phyloP scores from a whole-genome alignment of 2,888 invertebrate species.

The Bunonema sp. region DNA sequence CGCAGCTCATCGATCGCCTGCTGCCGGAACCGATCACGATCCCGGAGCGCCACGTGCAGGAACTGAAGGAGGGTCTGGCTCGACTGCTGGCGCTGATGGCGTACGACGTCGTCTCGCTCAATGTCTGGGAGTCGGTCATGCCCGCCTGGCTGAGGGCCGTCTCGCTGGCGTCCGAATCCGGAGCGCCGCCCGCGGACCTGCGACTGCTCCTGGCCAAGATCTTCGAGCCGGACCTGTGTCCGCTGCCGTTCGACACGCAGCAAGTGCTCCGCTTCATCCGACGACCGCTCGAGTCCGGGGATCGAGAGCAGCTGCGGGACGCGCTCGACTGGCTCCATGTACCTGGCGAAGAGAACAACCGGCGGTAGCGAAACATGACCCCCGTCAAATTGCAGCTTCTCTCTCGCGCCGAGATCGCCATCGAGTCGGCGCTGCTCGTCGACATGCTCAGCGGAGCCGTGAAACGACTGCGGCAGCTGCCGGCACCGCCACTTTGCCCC shows the following conservation, averaged over 20 bases:
- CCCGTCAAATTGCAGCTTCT: conserved; percentile 44
- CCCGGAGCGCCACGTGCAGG: no score
- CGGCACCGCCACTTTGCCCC: no score
- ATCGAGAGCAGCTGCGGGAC: conserved; percentile 48
- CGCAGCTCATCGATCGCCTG: background rate
- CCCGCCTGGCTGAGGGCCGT: conserved; percentile 98
- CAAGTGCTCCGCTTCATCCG: conserved; percentile 85
- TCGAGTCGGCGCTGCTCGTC: conserved; percentile 47
- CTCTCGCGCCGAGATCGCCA: conserved; percentile 47
- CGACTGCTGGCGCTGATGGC: conserved; percentile 83
- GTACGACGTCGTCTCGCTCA: conserved; percentile 74
- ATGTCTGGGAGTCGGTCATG: conserved; percentile 85
- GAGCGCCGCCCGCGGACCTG: no score
- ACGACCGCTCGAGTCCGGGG: conserved; percentile 55
- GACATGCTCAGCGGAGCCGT: conserved; percentile 40
- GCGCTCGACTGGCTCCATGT: conserved; percentile 49
- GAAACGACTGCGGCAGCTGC: conserved; percentile 6
- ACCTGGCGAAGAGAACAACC: conserved; percentile 1
- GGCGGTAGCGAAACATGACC: background rate
- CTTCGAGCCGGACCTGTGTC: conserved; percentile 84
- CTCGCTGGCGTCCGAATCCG: conserved; percentile 50
- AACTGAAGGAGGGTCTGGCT: no score
- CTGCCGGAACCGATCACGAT: no score
- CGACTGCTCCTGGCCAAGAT: conserved; percentile 76
- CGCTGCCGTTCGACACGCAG: conserved; percentile 78